These are phyloP conservation scores for Ernsta delagoae DNA, from an alignment of 2,888 invertebrate species.

Conservation along the genomic window DNA sequence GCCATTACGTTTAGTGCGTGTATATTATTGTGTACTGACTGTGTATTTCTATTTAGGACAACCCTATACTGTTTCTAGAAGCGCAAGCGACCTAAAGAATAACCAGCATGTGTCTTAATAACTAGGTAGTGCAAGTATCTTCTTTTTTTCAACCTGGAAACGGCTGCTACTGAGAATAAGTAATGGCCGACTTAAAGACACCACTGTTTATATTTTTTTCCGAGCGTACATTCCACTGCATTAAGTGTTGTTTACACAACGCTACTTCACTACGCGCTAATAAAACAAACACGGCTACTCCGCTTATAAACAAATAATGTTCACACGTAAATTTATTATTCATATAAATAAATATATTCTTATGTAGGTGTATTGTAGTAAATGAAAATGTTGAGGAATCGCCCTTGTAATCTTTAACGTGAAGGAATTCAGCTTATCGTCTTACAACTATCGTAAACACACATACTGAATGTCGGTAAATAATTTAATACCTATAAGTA, in stretches of 20 bases:
- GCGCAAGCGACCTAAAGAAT: slow-evolving; percentile 1
- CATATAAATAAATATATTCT: too few relatives aligned
- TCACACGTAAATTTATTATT: slow-evolving; percentile 19
- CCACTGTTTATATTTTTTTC: slow-evolving; percentile 42
- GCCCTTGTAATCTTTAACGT: too few relatives aligned
- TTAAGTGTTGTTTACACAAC: slow-evolving; percentile 35
- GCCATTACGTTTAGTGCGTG: too few relatives aligned
- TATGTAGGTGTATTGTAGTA: neutral
- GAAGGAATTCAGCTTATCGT: too few relatives aligned
- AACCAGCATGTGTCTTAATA: neutral
- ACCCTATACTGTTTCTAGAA: too few relatives aligned
- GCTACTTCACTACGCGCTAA: slow-evolving; percentile 29
- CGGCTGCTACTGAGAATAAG: slow-evolving; percentile 8
- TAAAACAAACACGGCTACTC: slow-evolving; percentile 30
- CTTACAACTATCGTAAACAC: too few relatives aligned
- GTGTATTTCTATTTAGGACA: neutral
- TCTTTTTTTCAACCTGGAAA: slow-evolving; percentile 6
- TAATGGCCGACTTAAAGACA: slow-evolving; percentile 11
- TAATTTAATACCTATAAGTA: too few relatives aligned
- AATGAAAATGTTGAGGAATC: neutral
- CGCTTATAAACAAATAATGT: slow-evolving; percentile 30
- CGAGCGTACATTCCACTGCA: slow-evolving; percentile 38
- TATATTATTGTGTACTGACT: too few relatives aligned
- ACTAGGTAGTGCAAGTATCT: slow-evolving; percentile 1
- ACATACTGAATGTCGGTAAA: too few relatives aligned